Evolutionary conservation across 2,797 vertebrate genomes (phyloP).

Genomic region (Adelosebastes latens): DNA sequence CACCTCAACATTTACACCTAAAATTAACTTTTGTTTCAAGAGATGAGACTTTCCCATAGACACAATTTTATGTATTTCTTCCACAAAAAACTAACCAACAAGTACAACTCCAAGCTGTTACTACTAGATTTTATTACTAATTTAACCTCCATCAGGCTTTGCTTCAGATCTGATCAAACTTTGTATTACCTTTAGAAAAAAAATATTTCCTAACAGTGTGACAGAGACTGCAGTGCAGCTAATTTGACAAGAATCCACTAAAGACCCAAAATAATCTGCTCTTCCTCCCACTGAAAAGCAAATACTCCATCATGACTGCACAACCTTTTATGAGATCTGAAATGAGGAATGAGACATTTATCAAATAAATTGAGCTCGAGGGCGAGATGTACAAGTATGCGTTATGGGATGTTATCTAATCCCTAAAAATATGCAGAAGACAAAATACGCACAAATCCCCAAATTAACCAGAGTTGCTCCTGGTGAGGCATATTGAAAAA

Average conservation of each 20-base stretch:
- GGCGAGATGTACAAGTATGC: slow-evolving; percentile 20
- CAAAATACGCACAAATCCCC: slow-evolving; percentile 11
- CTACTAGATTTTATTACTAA: background rate
- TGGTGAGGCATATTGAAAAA: slow-evolving; percentile 43
- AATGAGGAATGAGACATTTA: slow-evolving; percentile 35
- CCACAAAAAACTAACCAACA: background rate
- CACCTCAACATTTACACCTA: background rate
- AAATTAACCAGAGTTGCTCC: slow-evolving; percentile 33
- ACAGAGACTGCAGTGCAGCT: background rate
- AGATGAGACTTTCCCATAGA: background rate
- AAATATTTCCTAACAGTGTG: background rate
- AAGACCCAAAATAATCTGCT: slow-evolving; percentile 48
- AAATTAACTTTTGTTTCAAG: background rate
- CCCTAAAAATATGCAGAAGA: slow-evolving; percentile 30
- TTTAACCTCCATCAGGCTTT: slow-evolving; percentile 3
- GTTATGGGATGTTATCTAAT: slow-evolving; percentile 42
- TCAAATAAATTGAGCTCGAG: slow-evolving; percentile 32
- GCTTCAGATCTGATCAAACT: slow-evolving; percentile 13
- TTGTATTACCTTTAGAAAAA: slow-evolving; percentile 27
- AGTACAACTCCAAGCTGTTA: background rate
- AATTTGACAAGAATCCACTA: slow-evolving; percentile 52
- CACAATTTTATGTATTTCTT: background rate
- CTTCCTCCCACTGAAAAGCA: slow-evolving; percentile 57
- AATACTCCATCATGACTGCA: slow-evolving; percentile 58
- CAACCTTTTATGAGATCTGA: slow-evolving; percentile 35